Evolutionary conservation across 2,113 vertebrate genomes (phyloP).

Genomic region (Dicrurus megarhynchus): DNA sequence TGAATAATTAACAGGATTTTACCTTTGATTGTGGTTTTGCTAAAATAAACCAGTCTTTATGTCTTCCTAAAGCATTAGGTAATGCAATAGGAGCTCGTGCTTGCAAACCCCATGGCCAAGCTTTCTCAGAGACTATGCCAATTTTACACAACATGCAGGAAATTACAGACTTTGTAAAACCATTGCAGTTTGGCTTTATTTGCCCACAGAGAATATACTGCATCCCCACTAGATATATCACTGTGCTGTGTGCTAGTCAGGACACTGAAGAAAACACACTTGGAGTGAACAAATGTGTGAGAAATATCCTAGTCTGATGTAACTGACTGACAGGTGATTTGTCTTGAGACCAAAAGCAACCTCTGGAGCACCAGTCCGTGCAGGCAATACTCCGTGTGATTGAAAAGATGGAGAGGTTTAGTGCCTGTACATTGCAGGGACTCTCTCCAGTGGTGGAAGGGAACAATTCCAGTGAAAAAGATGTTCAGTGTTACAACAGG

Average conservation of each 20-base stretch:
- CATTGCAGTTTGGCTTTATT: slow-evolving; percentile 18
- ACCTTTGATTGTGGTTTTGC: slow-evolving; percentile 34
- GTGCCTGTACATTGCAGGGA: not conserved
- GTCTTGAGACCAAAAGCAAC: not conserved
- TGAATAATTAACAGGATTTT: slow-evolving; percentile 59
- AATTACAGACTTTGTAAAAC: slow-evolving; percentile 21
- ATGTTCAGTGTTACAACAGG: not conserved
- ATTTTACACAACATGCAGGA: slow-evolving; percentile 30
- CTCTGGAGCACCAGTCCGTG: fast-evolving
- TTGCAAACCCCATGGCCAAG: slow-evolving; percentile 7
- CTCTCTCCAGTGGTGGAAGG: not conserved
- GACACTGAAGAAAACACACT: not conserved
- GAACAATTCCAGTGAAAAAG: not conserved
- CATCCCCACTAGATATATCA: not conserved
- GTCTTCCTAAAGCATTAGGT: slow-evolving; percentile 45
- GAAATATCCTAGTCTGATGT: not conserved
- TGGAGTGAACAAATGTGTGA: not conserved
- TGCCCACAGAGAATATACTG: not conserved
- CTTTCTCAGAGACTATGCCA: not conserved
- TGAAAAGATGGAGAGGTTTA: not conserved
- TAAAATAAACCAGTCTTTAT: slow-evolving; percentile 30
- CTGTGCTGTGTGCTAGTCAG: not conserved
- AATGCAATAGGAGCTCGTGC: not conserved
- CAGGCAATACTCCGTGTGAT: not conserved
- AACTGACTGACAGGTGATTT: not conserved